These are phyloP conservation scores for Sapajus apella DNA, from an alignment of 2,113 vertebrate species.

Conservation along the genomic window DNA sequence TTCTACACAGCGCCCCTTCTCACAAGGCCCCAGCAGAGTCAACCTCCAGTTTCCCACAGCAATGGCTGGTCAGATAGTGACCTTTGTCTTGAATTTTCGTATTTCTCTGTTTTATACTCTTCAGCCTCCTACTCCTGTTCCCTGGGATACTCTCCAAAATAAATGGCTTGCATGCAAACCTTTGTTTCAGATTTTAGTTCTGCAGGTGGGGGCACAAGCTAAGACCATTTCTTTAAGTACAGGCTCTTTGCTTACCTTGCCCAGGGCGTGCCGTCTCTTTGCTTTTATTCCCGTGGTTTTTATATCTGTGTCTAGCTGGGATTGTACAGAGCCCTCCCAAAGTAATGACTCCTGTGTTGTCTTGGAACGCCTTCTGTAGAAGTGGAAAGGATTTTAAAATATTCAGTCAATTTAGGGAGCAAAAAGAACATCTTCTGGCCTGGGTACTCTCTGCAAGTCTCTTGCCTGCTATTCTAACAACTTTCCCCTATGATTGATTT, in stretches of 20 bases:
- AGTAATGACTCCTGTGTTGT: slow-evolving; percentile 25
- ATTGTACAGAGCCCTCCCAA: background rate
- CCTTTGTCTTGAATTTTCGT: background rate
- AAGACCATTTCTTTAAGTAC: background rate
- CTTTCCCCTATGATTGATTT: slow-evolving; percentile 31
- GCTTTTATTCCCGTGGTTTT: background rate
- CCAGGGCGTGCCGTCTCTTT: background rate
- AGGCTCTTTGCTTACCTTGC: background rate
- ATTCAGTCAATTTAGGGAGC: slow-evolving; percentile 44
- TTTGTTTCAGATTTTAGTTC: background rate
- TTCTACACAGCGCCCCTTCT: background rate
- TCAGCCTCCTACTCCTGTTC: background rate
- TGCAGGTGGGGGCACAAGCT: background rate
- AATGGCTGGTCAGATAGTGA: background rate
- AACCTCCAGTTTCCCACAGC: background rate
- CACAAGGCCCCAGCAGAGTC: background rate
- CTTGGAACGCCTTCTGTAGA: slow-evolving; percentile 26
- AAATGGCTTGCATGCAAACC: background rate
- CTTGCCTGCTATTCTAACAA: background rate
- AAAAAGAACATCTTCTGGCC: slow-evolving; percentile 10
- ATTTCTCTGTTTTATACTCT: background rate
- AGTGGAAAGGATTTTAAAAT: slow-evolving; percentile 55
- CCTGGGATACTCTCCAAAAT: background rate
- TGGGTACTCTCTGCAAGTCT: slow-evolving; percentile 5
- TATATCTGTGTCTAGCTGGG: background rate